Conservation (phyloP, 2,888 invertebrate genomes). For the Pharmacophagus antenor region DNA sequence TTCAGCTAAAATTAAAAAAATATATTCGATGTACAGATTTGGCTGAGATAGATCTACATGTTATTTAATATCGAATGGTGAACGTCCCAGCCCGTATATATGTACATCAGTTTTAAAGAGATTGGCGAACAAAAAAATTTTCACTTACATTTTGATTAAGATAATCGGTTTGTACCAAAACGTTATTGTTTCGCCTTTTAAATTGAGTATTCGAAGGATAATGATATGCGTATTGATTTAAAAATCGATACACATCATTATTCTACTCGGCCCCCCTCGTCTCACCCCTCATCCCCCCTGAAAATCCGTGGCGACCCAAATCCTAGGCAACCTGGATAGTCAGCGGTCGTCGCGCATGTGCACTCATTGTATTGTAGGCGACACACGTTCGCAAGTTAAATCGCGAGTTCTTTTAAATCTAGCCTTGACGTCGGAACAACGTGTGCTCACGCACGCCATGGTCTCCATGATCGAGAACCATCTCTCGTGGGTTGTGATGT, state of each 20-base stretch:
- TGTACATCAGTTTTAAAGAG: too few species aligned
- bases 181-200: background rate
- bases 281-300: background rate
- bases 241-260: background rate
- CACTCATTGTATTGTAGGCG: conserved; percentile 38
- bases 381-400: conserved; percentile 36
- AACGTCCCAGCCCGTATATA: too few species aligned
- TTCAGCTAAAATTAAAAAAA: too few species aligned
- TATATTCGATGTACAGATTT: too few species aligned
- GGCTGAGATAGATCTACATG: too few species aligned
- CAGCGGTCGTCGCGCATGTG: conserved; percentile 59
- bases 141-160: too few species aligned
- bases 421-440: conserved; percentile 91
- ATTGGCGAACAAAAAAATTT: too few species aligned
- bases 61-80: too few species aligned
- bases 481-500: conserved; percentile 93
- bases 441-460: conserved; percentile 93
- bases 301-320: conserved; percentile 38
- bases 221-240: background rate
- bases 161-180: too few species aligned
- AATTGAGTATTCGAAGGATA: background rate
- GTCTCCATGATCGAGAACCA: conserved; percentile 97
- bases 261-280: background rate
- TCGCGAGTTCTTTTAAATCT: conserved; percentile 39
- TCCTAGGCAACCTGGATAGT: conserved; percentile 42